Conservation (phyloP, 2,888 invertebrate genomes). For the Mystacides longicornis region DNA sequence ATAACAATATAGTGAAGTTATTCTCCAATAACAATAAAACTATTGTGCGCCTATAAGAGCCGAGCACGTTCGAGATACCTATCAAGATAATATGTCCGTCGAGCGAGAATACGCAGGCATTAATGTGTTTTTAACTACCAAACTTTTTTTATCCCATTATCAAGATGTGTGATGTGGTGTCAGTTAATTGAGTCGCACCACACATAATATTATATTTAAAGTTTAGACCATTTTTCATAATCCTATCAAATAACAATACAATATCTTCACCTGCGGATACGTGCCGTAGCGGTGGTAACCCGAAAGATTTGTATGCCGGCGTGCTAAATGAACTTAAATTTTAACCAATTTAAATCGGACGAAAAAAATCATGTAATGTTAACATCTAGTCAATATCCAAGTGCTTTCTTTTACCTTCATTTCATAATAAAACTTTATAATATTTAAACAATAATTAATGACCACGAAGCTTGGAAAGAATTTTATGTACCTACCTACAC, state of each 20-base stretch:
- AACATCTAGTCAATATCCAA: not conserved
- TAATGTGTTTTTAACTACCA: constrained; percentile 9
- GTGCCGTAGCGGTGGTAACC: too few relatives aligned
- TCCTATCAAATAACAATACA: too few relatives aligned
- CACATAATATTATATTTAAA: constrained; percentile 3
- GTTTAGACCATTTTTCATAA: constrained; percentile 5
- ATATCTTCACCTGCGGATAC: too few relatives aligned
- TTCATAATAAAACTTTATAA: too few relatives aligned
- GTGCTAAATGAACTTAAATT: too few relatives aligned
- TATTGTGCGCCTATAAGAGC: not conserved
- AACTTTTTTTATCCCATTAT: constrained; percentile 7
- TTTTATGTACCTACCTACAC: too few relatives aligned
- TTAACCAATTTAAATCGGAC: too few relatives aligned
- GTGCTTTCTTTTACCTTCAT: too few relatives aligned
- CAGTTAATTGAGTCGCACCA: not conserved
- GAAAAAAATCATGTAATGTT: not conserved
- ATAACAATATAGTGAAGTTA: too few relatives aligned
- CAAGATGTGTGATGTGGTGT: constrained; percentile 2
- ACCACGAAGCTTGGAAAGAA: too few relatives aligned
- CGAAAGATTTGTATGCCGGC: too few relatives aligned
- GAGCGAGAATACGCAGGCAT: not conserved
- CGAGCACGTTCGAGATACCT: not conserved
- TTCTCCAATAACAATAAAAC: not conserved
- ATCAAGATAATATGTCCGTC: not conserved
- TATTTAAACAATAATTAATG: too few relatives aligned